Base-by-base conservation (phyloP, 2,888 invertebrate genomes). In the Netelia virgata region DNA sequence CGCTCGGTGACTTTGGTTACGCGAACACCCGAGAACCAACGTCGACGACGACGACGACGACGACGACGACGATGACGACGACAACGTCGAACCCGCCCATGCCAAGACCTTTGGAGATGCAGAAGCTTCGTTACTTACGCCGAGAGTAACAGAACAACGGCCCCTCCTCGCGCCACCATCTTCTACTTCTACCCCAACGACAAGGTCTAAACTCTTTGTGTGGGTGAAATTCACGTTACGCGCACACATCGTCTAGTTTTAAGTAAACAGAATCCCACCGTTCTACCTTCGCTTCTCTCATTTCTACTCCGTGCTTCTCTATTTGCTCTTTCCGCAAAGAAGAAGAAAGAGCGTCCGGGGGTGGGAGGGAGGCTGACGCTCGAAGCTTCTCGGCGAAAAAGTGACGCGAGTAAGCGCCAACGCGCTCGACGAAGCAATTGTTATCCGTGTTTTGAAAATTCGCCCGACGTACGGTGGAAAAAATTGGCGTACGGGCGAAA, bases 61-160 rank as follows among this genome's bases (percentile, higher is more conserved):
- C 36, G 61, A 64, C 55, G 55, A 59, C 53, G 53, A 43, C 68
- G 68, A 18, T 55, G 55, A n/a, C n/a, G n/a, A n/a, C n/a, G n/a
- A n/a, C n/a, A n/a, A n/a, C n/a, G n/a, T n/a, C n/a, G n/a, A 82
- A 73, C 77, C 79, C 82, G 73, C 78, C 77, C 83, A 41, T 57
- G 53, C 43, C 50, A 81, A 66, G 83, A 76, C 78, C 83, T 76
- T 73, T 79, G 14, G 74, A 47, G 61, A 78, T 77, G 55, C 72
- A 64, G 61, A 77, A 81, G 59, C 77, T 86, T 78, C 78, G 75
- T 84, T 80, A 83, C 84, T 77, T 50, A 73, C 59, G 41, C 74
- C 61, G 73, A 68, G 76, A 77, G 43, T 61, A 77, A 74, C 63
- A 10, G 55, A 63, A 63, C 41, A 41, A 23, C 23, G 16, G 20